These are phyloP conservation scores for Tridacna crocea DNA, from an alignment of 2,888 invertebrate species.

Conservation along the genomic window DNA sequence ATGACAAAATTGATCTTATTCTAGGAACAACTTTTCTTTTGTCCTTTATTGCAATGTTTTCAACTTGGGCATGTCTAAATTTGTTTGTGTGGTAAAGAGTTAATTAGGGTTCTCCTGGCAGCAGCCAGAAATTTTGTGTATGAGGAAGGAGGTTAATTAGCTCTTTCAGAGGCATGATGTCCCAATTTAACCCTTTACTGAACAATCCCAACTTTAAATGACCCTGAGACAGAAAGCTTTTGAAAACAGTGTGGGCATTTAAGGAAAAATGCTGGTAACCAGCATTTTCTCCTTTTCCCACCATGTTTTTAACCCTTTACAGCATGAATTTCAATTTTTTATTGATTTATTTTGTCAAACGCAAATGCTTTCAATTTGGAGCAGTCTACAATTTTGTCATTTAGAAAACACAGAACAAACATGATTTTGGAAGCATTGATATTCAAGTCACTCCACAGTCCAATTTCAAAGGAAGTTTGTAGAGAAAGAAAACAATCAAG, in stretches of 20 bases:
- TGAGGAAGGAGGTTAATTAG: background rate
- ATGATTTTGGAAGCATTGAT: slow-evolving; percentile 14
- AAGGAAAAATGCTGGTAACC: background rate
- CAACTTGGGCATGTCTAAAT: no score
- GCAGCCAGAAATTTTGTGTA: no score
- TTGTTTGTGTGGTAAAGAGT: no score
- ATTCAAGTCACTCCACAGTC: slow-evolving; percentile 4
- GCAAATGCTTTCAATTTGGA: no score
- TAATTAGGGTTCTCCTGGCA: no score
- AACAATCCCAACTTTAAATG: no score
- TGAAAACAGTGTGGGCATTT: background rate
- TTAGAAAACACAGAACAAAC: slow-evolving; percentile 3
- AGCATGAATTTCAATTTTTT: no score
- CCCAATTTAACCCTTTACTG: no score
- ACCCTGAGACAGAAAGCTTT: no score
- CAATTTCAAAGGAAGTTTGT: slow-evolving; percentile 6
- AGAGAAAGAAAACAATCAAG: slow-evolving; percentile 29
- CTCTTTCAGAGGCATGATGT: no score
- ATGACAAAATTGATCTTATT: background rate
- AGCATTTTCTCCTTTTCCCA: background rate
- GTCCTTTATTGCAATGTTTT: background rate
- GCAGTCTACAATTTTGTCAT: no score
- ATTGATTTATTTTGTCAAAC: no score
- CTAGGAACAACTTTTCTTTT: background rate
- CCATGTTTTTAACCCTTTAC: background rate